Evolutionary conservation across 2,888 invertebrate genomes (phyloP), one percentile per base, ranked within the genome.

Genomic region (Dexiosoma caninum): DNA sequence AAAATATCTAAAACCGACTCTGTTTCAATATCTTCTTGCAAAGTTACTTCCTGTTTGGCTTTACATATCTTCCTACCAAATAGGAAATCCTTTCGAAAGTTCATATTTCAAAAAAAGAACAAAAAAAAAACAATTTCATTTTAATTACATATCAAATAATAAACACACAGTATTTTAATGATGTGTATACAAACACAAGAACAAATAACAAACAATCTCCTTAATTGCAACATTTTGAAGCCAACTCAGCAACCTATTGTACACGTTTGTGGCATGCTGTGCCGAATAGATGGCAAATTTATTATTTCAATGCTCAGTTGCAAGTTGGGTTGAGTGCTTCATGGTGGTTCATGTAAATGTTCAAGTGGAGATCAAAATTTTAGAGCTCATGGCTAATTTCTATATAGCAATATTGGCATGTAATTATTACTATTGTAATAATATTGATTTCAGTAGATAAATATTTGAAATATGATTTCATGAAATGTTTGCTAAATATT

Each of bases 161-260:
- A 10, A 57, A 62, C 16, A 30, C 14, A n/a, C n/a, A n/a, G n/a
- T n/a, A n/a, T n/a, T n/a, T 44, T 12, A 12, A 69, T 69, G 57
- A 23, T 69, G 40, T 66, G 51, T 23, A n/a, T 53, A 40, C 4
- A 9, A 46, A 10, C 30, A 44, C 35, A 46, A 4, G n/a, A 12
- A 44, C n/a, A 55, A 67, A 57, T 57, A 69, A 57, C 16, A 44
- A 21, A 3, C 30, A 72, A 51, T n/a, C n/a, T n/a, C n/a, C n/a
- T n/a, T 53, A 53, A 72, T 42, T 72, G 42, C 32, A 72, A 53
- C 35, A 21, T 30, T 37, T 70, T 62, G 60, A 32, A 62, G 32
- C 57, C 35, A 40, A 40, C 27, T 23, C 35, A 8, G 6, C 3
- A 53, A 23, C 14, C 16, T 35, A 23, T 69, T 69, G 42, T 57